A percentile compares a stretch with the other conserved stretches of the same genome.
These are phyloP conservation scores for Brachyalestes nurse DNA, from an alignment of 2,797 vertebrate genomes.

Conservation along the genomic window DNA sequence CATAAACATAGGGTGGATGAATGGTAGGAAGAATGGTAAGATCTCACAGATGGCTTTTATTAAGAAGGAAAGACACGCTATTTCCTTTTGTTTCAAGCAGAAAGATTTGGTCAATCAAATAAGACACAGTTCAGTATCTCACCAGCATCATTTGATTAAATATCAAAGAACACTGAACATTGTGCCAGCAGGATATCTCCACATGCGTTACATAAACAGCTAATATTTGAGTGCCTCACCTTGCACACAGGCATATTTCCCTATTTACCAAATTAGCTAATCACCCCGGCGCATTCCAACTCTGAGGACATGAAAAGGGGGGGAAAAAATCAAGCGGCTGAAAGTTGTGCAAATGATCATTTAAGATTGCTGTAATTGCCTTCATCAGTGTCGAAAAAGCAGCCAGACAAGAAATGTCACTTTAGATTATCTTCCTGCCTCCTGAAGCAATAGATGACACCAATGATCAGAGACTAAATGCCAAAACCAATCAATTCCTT, in stretches of 20 bases:
- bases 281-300: slow-evolving; percentile 81
- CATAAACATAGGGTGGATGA: no score
- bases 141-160: slow-evolving; percentile 5
- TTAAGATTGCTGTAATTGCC: slow-evolving; percentile 96
- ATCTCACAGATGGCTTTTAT: slow-evolving; percentile 65
- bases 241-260: slow-evolving; percentile 80
- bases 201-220: slow-evolving; percentile 68
- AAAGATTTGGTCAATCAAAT: slow-evolving; percentile 8
- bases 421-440: slow-evolving; percentile 96
- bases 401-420: slow-evolving; percentile 98
- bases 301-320: slow-evolving; percentile 77
- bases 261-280: slow-evolving; percentile 86
- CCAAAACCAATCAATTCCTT: slow-evolving; percentile 96
- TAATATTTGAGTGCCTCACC: slow-evolving; percentile 77
- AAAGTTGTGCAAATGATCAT: slow-evolving; percentile 92
- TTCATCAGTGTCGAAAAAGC: slow-evolving; percentile 95
- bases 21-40: slow-evolving; percentile 54
- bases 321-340: slow-evolving; percentile 40
- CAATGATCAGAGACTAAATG: slow-evolving; percentile 89
- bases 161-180: slow-evolving; percentile 22
- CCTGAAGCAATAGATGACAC: slow-evolving; percentile 96
- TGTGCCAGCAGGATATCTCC: slow-evolving; percentile 64
- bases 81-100: slow-evolving; percentile 15
- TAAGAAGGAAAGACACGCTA: slow-evolving; percentile 14
- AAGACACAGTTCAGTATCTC: slow-evolving; percentile 26